These are phyloP conservation scores for Parazoanthus atlanticus DNA, from an alignment of 92 coral and sea anemone species.

Conservation along the genomic window DNA sequence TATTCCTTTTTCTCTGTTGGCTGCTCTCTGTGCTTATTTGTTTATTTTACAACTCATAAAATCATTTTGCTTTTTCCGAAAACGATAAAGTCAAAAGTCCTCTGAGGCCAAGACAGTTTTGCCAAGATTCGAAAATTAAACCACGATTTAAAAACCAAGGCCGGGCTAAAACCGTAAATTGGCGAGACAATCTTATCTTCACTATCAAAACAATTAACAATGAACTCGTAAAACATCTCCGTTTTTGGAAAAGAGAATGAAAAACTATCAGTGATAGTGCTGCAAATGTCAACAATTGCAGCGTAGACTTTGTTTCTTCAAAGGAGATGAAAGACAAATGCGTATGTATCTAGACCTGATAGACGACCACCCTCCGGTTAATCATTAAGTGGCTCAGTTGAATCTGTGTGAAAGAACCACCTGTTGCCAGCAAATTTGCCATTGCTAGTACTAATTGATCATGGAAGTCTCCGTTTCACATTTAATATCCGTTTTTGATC, in stretches of 20 bases:
- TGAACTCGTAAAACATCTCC: neutral
- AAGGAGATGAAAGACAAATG: neutral
- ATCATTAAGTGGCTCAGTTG: neutral
- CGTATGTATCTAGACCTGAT: neutral
- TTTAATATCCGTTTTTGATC: neutral
- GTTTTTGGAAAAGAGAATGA: neutral
- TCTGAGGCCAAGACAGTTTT: no score
- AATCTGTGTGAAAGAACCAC: slow-evolving; percentile 7
- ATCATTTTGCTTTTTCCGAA: neutral
- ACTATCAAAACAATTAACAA: neutral
- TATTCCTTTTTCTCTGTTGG: neutral
- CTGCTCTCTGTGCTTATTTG: neutral
- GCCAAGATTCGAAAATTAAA: no score
- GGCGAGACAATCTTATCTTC: neutral
- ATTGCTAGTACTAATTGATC: neutral
- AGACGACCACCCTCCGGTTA: neutral
- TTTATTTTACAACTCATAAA: no score
- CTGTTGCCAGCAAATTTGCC: slow-evolving; percentile 2
- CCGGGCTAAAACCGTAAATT: neutral
- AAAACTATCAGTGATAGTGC: neutral
- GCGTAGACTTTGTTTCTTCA: neutral
- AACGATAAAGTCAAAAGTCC: neutral
- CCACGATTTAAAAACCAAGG: no score
- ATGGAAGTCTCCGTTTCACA: neutral
- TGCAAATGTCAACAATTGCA: neutral